These are phyloP conservation scores for Drosophila ogumai DNA, from an alignment of 1,140 invertebrate genomes.

Conservation along the genomic window DNA sequence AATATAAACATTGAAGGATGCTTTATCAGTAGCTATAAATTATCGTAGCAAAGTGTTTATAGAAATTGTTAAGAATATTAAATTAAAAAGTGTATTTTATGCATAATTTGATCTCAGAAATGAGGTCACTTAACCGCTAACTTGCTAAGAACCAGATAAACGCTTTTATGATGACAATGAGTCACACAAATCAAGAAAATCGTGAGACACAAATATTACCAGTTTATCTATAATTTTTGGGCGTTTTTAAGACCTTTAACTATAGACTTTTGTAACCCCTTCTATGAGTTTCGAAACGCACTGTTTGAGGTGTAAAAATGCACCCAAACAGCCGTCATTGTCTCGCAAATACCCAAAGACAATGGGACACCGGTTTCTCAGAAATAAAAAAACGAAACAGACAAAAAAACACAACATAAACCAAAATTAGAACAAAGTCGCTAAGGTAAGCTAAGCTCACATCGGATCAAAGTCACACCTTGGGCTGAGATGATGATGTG, in stretches of 20 bases:
- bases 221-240: neutral
- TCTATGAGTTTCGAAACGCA: conserved; percentile 20
- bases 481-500: conserved; percentile 35
- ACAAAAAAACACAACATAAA: conserved; percentile 28
- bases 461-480: conserved; percentile 70
- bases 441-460: conserved; percentile 33
- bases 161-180: neutral
- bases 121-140: conserved; percentile 12
- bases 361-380: conserved; percentile 70
- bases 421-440: conserved; percentile 67
- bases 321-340: conserved; percentile 41
- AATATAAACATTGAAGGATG: neutral
- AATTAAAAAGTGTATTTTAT: neutral
- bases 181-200: neutral
- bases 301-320: conserved; percentile 40
- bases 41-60: neutral
- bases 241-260: neutral
- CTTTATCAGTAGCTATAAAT: neutral
- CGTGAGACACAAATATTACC: neutral
- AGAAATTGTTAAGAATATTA: neutral
- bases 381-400: conserved; percentile 44
- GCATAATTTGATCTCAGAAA: neutral
- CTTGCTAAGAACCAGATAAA: neutral
- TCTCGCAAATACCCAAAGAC: conserved; percentile 34
- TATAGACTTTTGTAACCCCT: conserved; percentile 6